Percentiles rank a stretch among this genome's conserved stretches.
phyloP scores from a whole-genome alignment of 2,113 vertebrate species.

The Vireo altiloquus region DNA sequence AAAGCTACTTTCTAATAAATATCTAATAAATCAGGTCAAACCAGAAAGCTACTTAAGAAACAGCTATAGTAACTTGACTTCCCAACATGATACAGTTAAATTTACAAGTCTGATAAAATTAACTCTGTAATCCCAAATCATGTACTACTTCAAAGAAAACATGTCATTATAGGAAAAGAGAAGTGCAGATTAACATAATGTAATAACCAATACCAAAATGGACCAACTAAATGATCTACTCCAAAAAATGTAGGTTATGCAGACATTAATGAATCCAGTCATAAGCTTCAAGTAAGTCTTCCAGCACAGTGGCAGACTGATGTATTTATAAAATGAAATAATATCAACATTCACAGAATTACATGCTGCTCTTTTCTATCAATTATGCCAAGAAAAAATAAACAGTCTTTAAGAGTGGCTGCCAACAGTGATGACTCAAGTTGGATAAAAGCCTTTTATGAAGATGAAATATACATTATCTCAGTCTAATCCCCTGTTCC shows the following conservation, averaged over 20 bases:
- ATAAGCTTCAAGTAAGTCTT: not conserved
- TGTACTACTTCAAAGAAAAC: not conserved
- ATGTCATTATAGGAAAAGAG: not conserved
- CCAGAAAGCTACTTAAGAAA: not conserved
- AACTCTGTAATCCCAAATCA: not conserved
- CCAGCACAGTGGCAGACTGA: not conserved
- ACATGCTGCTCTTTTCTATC: not conserved
- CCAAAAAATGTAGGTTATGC: not conserved
- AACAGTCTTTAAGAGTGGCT: not conserved
- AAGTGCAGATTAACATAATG: not conserved
- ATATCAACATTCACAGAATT: not conserved
- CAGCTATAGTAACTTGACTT: not conserved
- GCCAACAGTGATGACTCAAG: fast-evolving
- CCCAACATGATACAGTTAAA: not conserved
- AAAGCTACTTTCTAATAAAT: not conserved
- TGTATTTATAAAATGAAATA: not conserved
- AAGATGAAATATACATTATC: not conserved
- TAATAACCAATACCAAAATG: not conserved
- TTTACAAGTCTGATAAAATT: not conserved
- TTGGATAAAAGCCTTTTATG: not conserved
- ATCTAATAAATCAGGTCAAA: not conserved
- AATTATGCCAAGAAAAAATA: not conserved
- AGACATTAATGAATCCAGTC: not conserved
- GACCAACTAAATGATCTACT: not conserved
- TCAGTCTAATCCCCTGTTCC: not conserved